Evolutionary conservation across 2,113 vertebrate genomes (phyloP).

Genomic region (Edolisoma coerulescens): DNA sequence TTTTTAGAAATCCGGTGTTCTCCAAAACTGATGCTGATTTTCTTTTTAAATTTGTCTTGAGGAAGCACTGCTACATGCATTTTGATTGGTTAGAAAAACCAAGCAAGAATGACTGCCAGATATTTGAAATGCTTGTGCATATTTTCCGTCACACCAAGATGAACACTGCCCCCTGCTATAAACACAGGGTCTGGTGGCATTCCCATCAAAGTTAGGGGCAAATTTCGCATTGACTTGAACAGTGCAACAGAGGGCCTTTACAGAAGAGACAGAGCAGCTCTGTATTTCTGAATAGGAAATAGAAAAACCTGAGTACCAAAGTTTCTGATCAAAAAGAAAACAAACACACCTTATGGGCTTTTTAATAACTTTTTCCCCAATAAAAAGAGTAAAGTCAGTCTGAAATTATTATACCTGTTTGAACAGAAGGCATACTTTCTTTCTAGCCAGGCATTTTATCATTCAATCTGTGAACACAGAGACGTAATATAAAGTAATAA

Average conservation of each 20-base stretch:
- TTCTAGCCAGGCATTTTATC: constrained; percentile 55
- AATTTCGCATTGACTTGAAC: not conserved
- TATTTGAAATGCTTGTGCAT: not conserved
- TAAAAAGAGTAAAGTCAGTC: constrained; percentile 42
- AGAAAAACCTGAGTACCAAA: not conserved
- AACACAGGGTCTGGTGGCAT: not conserved
- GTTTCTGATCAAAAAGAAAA: constrained; percentile 32
- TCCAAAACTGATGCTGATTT: not conserved
- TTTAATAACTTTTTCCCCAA: constrained; percentile 46
- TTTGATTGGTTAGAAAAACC: not conserved
- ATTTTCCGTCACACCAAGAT: not conserved
- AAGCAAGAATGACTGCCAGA: not conserved
- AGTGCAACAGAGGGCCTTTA: not conserved
- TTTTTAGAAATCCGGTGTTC: not conserved
- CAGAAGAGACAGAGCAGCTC: constrained; percentile 10
- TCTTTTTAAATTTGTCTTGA: not conserved
- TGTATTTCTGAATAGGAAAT: constrained; percentile 24
- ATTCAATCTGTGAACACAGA: constrained; percentile 46
- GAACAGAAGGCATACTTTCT: constrained; percentile 56
- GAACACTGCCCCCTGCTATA: not conserved
- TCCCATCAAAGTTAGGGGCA: not conserved
- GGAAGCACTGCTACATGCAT: not conserved
- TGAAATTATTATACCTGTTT: constrained; percentile 55
- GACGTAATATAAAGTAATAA: constrained; percentile 71
- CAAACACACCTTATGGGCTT: not conserved